Evolutionary conservation across 2,113 vertebrate species (phyloP), one percentile per base, ranked within the genome.

Genomic region (Verasper variegatus): DNA sequence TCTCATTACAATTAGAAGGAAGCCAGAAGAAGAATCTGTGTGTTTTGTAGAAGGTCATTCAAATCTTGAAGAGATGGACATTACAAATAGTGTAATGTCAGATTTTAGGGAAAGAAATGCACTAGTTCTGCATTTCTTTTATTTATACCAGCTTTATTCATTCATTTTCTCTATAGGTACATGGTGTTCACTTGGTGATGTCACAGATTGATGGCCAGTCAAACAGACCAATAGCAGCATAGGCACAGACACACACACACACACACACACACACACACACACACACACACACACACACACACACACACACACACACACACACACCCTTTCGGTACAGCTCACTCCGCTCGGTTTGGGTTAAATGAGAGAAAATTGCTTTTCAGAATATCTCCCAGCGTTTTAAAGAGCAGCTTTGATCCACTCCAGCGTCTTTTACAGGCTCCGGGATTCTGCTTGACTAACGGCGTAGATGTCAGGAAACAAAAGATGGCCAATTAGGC

Each of bases 201-300:
- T 84, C 76, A 79, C 62, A 70, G 52, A 76, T 14, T 71, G 54
- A 74, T 23, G 47, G 81, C 79, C 59, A 70, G 59, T 60, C 47
- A 57, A 63, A 82, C 15, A 18, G 71, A 85, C 82, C 57, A 70
- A 65, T 74, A 85, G 79, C 84, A 90, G 84, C 78, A 76, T 86
- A 81, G 89, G 87, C 31, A 31, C 27, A 31, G 5, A 5, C 27
- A 31, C 4, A 27, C 27, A 31, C 27, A 31, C 27, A 31, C 69
- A 72, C 80, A 59, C 84, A 18, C 35, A 37, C 35, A 18, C 45
- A 49, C 45, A 49, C 35, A 27, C 69, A 72, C 27, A 31, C 27
- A 31, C 5, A 31, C 27, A 31, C 27, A 31, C 27, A 6, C 27
- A 31, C 2, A 27, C 27, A 27, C 27, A 31, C 27, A 5, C 27